Evolutionary conservation across 2,797 vertebrate genomes (phyloP).

Genomic region (Furcifer pardalis): DNA sequence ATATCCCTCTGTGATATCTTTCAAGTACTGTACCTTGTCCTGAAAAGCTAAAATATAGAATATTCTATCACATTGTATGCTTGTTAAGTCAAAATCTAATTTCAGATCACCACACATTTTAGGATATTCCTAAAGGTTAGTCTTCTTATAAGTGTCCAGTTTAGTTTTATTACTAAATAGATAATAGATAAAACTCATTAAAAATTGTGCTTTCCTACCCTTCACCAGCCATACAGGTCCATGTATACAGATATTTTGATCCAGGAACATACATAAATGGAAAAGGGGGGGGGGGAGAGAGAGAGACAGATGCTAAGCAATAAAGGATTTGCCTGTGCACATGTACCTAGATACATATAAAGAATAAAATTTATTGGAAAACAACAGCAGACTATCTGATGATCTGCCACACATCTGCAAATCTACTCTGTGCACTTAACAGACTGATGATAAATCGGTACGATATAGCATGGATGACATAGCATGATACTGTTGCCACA

Average conservation of each 20-base stretch:
- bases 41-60: constrained; percentile 29
- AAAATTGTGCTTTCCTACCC: background rate
- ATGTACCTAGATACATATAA: background rate
- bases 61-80: background rate
- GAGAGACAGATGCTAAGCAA: background rate
- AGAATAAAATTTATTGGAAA: background rate
- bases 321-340: background rate
- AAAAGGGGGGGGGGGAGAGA: too few relatives aligned
- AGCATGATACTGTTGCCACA: constrained; percentile 54
- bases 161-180: background rate
- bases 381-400: constrained; percentile 5
- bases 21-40: constrained; percentile 42
- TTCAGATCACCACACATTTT: background rate
- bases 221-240: background rate
- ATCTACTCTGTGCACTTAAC: constrained; percentile 37
- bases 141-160: background rate
- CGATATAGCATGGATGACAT: constrained; percentile 31
- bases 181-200: background rate
- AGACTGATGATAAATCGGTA: background rate
- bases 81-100: background rate
- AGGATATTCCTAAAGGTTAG: background rate
- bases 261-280: background rate
- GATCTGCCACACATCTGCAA: constrained; percentile 33
- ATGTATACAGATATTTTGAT: background rate
- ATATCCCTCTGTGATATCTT: constrained; percentile 31